Evolutionary conservation across 2,888 invertebrate genomes (phyloP).

Genomic region (Drosophila melanocephala): DNA sequence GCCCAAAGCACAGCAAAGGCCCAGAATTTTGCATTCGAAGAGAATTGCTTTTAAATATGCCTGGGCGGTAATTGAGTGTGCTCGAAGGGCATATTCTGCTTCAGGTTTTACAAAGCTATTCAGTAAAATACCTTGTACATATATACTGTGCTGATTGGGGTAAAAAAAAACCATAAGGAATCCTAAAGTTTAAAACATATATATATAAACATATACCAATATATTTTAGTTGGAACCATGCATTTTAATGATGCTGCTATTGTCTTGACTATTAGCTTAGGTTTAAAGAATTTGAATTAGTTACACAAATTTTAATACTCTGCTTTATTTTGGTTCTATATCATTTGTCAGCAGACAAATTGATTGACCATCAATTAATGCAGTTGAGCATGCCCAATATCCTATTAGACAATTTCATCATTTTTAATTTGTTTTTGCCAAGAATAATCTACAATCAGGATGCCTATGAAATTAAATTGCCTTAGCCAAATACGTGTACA

Average conservation of each 20-base stretch:
- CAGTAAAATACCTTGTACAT: neutral
- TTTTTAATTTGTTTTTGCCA: neutral
- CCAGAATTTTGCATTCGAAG: neutral
- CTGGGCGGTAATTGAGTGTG: neutral
- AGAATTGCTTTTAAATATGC: neutral
- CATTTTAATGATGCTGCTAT: neutral
- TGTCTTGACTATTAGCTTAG: neutral
- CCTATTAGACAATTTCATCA: too few species aligned
- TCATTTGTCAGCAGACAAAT: neutral
- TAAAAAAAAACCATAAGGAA: neutral
- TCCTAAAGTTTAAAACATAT: neutral
- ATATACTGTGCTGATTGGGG: neutral
- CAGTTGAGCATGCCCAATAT: neutral
- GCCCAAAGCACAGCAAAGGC: neutral
- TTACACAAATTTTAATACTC: neutral
- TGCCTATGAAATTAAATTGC: neutral
- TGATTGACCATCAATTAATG: neutral
- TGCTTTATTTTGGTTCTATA: neutral
- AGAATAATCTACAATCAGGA: neutral
- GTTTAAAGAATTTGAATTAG: neutral
- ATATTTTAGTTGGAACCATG: neutral
- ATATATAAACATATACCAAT: too few species aligned
- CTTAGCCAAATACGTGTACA: neutral
- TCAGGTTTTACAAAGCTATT: neutral
- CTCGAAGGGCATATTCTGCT: neutral